Evolutionary conservation across 2,797 vertebrate species (phyloP), one percentile per base, ranked within the genome.

Genomic region (Australoheros facetus): DNA sequence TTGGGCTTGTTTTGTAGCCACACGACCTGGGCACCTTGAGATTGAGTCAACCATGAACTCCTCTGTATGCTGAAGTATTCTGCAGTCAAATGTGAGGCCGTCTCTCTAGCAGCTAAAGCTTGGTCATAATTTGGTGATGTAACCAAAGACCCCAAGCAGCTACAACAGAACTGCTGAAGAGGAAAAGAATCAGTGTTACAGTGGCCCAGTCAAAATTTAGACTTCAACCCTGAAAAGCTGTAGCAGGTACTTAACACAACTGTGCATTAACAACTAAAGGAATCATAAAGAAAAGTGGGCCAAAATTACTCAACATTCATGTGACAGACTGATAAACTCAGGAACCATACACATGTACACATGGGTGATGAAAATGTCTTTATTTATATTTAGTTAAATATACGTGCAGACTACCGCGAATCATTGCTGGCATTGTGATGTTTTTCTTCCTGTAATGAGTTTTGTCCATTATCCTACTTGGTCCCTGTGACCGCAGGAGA

Each of bases 401-500:
- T 19, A 28, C 0, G 2, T 48, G 16, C 2, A 66, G 23, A 7
- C 23, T 28, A 34, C 45, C 51, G 2, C 62, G 69, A 37, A 54
- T 83, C 1, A 2, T 34, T 74, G 48, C 26, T 34, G 55, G 19
- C 23, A 26, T 54, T 74, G 60, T 57, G n/a, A 60, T 79, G 55
- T 66, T 77, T 23, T 56, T 69, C 3, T 32, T 48, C 21, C 37
- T 10, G 23, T 32, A 77, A 77, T 83, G 59, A 64, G n/a, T 2
- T 74, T 77, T 73, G 42, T 34, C 55, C 37, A 30, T 69, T 78
- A 79, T 82, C 42, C 21, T 19, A 70, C 8, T 71, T 76, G n/a
- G 57, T 76, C 48, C 64, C 60, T 39, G 70, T 84, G 77, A 75
- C 80, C 59, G 53, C 34, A 78, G 57, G 64, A 80, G 32, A 75